Evolutionary conservation across 2,797 vertebrate species (phyloP), one percentile per base, ranked within the genome.

Genomic region (Podargus strigoides): DNA sequence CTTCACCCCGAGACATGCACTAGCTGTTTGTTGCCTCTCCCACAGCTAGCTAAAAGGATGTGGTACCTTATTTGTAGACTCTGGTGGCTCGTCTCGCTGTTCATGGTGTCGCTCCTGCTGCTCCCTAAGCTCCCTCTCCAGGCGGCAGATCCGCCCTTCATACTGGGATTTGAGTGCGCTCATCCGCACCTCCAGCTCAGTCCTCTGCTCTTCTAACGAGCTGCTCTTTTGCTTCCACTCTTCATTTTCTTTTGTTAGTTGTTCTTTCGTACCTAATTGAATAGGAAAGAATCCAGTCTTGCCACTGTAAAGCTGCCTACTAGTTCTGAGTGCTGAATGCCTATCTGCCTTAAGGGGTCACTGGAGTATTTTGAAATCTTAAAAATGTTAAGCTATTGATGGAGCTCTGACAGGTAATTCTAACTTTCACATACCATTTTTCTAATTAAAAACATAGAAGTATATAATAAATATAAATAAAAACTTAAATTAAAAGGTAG

Each of bases 111-210:
- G 98, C 94, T 99, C 99, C 89, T 99, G 99, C 36, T 99, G 99
- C 58, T 99, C 99, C 32, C 99, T 97, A 32, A 99, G 98, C 85
- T 99, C 99, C 80, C 99, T 98, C 96, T 99, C 99, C 94, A 99
- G 98, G 13, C 99, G 98, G 97, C 98, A 98, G 89, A 99, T 98
- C 7, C 99, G 98, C 8, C 99, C 99, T 95, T 99, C 99, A 2
- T 99, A 99, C n/a, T 99, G 99, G 1, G 99, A 99, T 93, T 99
- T 99, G 4, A 99, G 98, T 0, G 99, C 99, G 3, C 98, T 99
- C 97, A 99, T 98, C 30, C 99, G 98, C 73, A 99, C 99, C 94
- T 99, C 99, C 89, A 99, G 49, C 86, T 99, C 99, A 10, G 99
- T 99, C n/a, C 98, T 98, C 97, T 99, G 99, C 86, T 98, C 98